Percentiles rank a stretch among this genome's conserved stretches.
Evolutionary conservation across 2,888 invertebrate species (phyloP).

Genomic region (Junonia oenone): DNA sequence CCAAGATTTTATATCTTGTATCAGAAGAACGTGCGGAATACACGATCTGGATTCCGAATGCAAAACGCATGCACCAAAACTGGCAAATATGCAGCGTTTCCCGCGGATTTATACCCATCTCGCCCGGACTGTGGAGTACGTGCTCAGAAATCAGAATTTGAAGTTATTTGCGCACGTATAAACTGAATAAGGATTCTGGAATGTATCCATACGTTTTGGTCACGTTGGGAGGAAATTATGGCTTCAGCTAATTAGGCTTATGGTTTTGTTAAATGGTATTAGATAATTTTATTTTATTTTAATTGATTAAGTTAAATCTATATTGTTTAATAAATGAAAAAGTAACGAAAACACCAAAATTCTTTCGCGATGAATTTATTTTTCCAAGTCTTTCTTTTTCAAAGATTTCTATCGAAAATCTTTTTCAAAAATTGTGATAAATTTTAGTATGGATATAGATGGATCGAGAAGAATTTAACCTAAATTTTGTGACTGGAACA

Average conservation of each 20-base stretch:
- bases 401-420: too few species aligned
- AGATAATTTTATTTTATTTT: too few species aligned
- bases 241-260: too few species aligned
- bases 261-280: too few species aligned
- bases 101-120: slow-evolving; percentile 21
- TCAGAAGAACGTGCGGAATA: slow-evolving; percentile 7
- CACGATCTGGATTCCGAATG: slow-evolving; percentile 23
- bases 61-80: slow-evolving; percentile 26
- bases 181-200: slow-evolving; percentile 12
- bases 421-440: too few species aligned
- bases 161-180: slow-evolving; percentile 6
- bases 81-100: slow-evolving; percentile 25
- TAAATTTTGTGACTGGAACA: too few species aligned
- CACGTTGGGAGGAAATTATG: neutral
- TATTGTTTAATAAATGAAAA: too few species aligned
- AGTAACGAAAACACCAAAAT: too few species aligned
- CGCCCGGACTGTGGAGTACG: slow-evolving; percentile 12
- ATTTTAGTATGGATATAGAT: too few species aligned
- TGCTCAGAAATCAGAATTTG: slow-evolving; percentile 12
- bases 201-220: slow-evolving; percentile 1
- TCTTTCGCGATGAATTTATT: too few species aligned
- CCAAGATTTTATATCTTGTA: neutral
- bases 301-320: neutral
- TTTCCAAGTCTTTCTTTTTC: too few species aligned
- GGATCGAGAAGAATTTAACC: too few species aligned